Percentiles rank a stretch among this genome's conserved stretches.
Conservation (phyloP, 2,888 invertebrate genomes). For the Linnaemya tessellans region DNA sequence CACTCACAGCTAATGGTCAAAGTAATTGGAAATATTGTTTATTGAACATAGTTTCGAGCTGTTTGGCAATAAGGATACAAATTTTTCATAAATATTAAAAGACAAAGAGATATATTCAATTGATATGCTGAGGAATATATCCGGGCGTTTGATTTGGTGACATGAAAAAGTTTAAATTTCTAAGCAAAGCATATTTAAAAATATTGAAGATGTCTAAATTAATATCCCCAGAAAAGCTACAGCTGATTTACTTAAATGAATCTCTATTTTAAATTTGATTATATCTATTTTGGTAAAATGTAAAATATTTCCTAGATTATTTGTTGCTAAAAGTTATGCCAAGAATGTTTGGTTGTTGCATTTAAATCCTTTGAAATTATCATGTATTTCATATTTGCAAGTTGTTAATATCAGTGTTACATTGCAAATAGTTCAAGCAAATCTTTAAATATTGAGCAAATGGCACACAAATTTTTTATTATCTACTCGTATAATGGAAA, state of each 20-base stretch:
- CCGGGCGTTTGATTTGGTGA: too few species aligned
- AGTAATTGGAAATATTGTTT: background rate
- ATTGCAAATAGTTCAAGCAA: too few species aligned
- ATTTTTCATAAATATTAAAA: background rate
- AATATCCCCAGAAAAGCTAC: too few species aligned
- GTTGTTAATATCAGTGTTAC: slow-evolving; percentile 31
- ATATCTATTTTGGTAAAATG: background rate
- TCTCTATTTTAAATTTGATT: background rate
- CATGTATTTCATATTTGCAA: slow-evolving; percentile 29
- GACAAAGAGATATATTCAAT: too few species aligned
- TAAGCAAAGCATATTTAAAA: too few species aligned
- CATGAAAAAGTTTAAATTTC: too few species aligned
- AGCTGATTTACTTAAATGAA: background rate
- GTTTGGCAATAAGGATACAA: background rate
- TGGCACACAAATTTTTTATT: too few species aligned
- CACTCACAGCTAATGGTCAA: background rate
- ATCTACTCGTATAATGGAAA: too few species aligned
- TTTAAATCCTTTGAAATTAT: slow-evolving; percentile 31
- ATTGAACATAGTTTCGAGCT: background rate
- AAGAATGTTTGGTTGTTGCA: background rate
- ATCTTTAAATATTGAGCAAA: too few species aligned
- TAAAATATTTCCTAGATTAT: slow-evolving; percentile 31
- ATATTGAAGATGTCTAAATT: too few species aligned
- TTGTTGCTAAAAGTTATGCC: slow-evolving; percentile 13
- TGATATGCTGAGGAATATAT: too few species aligned